A percentile compares a stretch with the other conserved stretches of the same genome.
phyloP scores from a whole-genome alignment of 2,113 vertebrate species.

The Ammodytes dubius region DNA sequence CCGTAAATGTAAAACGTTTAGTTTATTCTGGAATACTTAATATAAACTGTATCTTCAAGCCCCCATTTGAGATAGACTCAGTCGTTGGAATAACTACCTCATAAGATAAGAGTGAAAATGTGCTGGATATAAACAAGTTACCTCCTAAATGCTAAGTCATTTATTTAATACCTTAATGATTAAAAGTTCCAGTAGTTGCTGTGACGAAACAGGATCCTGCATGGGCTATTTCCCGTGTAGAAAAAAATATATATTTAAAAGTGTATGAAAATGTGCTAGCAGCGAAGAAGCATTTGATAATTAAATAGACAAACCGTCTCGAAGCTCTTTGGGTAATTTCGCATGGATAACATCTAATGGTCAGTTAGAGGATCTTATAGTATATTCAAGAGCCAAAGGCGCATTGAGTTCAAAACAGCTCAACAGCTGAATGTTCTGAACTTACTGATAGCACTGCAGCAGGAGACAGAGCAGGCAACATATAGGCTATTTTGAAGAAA shows the following conservation, averaged over 20 bases:
- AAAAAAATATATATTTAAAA: conserved; percentile 16
- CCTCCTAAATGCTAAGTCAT: conserved; percentile 13
- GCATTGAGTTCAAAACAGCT: conserved; percentile 52
- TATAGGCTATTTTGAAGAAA: not conserved
- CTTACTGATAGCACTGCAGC: conserved; percentile 57
- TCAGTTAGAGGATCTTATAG: conserved; percentile 48
- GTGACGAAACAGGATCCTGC: conserved; percentile 19
- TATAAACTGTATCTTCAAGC: no score
- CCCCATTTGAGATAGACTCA: no score
- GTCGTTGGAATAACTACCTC: no score
- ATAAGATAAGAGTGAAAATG: not conserved
- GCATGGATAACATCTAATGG: conserved; percentile 46
- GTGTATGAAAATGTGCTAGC: conserved; percentile 18
- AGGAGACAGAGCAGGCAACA: conserved; percentile 20
- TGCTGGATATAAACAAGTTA: not conserved
- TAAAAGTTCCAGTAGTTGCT: conserved; percentile 1
- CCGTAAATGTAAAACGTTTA: no score
- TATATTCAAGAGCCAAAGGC: conserved; percentile 48
- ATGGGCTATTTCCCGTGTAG: conserved; percentile 2
- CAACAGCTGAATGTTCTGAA: conserved; percentile 59
- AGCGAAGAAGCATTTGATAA: conserved; percentile 52
- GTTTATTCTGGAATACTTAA: no score
- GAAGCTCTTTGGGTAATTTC: conserved; percentile 45
- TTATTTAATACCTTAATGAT: conserved; percentile 9
- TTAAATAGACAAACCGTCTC: conserved; percentile 35